phyloP scores from a whole-genome alignment of 2,797 vertebrate species.

The Choloepus didactylus region DNA sequence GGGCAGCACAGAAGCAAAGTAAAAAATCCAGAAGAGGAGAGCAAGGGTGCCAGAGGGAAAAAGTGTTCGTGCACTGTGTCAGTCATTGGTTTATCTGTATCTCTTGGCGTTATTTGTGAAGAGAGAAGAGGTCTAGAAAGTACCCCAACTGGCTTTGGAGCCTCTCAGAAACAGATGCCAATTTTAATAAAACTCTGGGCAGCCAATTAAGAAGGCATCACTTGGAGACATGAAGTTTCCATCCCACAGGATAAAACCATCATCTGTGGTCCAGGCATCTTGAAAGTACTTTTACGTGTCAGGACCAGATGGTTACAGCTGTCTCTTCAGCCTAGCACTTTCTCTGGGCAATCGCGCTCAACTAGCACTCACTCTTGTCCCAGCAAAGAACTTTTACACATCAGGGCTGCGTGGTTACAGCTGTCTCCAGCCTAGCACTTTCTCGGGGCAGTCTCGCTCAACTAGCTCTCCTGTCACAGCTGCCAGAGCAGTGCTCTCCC shows the following conservation, averaged over 20 bases:
- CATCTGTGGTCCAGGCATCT: background rate
- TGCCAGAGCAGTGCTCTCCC: background rate
- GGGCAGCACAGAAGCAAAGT: background rate
- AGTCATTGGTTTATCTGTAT: background rate
- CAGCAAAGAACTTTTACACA: background rate
- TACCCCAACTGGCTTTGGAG: background rate
- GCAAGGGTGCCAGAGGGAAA: background rate
- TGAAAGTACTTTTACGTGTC: background rate
- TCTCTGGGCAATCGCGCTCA: too few species aligned
- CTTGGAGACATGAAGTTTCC: background rate
- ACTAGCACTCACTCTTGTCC: too few species aligned
- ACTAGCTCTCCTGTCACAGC: background rate
- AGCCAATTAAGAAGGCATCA: background rate
- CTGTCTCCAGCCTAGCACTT: background rate
- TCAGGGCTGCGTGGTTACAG: fast-evolving
- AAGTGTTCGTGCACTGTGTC: background rate
- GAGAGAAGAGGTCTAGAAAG: background rate
- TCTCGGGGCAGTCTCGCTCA: too few species aligned
- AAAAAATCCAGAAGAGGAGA: background rate
- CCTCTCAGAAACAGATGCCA: background rate
- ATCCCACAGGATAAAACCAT: background rate
- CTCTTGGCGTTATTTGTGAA: background rate
- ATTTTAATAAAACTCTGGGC: background rate
- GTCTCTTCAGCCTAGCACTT: background rate
- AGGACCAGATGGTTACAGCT: fast-evolving